phyloP scores from a whole-genome alignment of 2,113 vertebrate species.

The Drymodes brunneopygia region DNA sequence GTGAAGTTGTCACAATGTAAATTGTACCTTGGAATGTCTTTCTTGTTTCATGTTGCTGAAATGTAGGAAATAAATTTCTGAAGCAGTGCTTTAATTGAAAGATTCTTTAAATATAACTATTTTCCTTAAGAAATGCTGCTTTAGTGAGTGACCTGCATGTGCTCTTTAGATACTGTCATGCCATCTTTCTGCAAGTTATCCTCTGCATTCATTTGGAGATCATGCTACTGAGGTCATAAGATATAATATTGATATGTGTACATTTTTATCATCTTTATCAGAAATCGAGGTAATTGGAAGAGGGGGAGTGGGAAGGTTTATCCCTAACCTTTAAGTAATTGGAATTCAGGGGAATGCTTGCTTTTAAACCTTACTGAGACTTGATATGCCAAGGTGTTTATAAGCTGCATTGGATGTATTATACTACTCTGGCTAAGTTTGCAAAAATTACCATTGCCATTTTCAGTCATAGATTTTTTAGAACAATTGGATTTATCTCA shows the following conservation, averaged over 20 bases:
- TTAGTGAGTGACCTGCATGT: not conserved
- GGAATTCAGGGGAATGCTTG: not conserved
- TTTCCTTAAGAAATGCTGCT: not conserved
- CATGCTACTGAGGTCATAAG: not conserved
- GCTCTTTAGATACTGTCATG: not conserved
- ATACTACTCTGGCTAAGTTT: not conserved
- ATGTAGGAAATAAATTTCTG: not conserved
- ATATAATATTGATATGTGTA: not conserved
- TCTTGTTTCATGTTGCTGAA: not conserved
- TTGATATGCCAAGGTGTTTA: not conserved
- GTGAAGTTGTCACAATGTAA: not conserved
- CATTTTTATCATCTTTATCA: not conserved
- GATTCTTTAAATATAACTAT: not conserved
- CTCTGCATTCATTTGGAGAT: slow-evolving; percentile 76
- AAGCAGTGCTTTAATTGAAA: not conserved
- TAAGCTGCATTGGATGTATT: not conserved
- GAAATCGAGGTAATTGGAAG: not conserved
- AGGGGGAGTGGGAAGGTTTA: not conserved
- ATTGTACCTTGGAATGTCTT: not conserved
- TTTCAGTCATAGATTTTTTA: not conserved
- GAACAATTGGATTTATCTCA: not conserved
- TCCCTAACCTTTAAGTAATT: not conserved
- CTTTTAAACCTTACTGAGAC: not conserved
- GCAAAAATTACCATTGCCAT: not conserved
- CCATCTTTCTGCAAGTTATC: slow-evolving; percentile 76